Percentiles rank a stretch among this genome's conserved stretches.
phyloP scores from a whole-genome alignment of 2,888 invertebrate species.

The Euplexia lucipara region DNA sequence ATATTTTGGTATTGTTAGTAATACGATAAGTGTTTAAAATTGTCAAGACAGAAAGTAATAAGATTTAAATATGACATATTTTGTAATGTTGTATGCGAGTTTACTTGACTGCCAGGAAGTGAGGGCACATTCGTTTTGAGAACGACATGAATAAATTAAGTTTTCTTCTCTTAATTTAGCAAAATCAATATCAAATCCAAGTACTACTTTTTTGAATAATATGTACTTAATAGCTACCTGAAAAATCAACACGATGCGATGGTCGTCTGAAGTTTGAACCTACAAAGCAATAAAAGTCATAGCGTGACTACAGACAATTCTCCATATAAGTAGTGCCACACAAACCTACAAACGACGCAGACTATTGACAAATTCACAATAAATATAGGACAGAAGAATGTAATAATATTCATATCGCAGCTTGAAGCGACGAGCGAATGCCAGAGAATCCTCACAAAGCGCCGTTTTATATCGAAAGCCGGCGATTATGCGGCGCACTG shows the following conservation, averaged over 20 bases:
- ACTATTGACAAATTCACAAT: conserved; percentile 43
- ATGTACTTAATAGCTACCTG: no score
- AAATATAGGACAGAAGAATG: conserved; percentile 55
- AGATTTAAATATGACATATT: no score
- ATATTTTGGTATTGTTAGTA: no score
- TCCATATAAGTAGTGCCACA: conserved; percentile 18
- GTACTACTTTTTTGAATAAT: no score
- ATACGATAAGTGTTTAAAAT: no score
- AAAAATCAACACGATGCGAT: no score
- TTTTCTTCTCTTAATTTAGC: neutral
- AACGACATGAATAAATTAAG: neutral
- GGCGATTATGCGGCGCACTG: conserved; percentile 50
- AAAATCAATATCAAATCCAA: neutral
- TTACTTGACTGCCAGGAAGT: neutral
- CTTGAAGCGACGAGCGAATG: conserved; percentile 47
- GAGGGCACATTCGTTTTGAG: neutral
- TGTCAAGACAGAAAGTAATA: neutral
- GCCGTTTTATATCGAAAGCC: conserved; percentile 55
- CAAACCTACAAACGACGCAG: conserved; percentile 12
- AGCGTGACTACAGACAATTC: conserved; percentile 17
- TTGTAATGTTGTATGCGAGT: neutral
- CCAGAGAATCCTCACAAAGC: conserved; percentile 47
- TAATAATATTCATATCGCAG: conserved; percentile 64
- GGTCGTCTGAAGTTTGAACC: neutral
- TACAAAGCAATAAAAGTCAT: neutral